Conservation (phyloP, 2,797 vertebrate genomes). For the Sebastes trivittatus region DNA sequence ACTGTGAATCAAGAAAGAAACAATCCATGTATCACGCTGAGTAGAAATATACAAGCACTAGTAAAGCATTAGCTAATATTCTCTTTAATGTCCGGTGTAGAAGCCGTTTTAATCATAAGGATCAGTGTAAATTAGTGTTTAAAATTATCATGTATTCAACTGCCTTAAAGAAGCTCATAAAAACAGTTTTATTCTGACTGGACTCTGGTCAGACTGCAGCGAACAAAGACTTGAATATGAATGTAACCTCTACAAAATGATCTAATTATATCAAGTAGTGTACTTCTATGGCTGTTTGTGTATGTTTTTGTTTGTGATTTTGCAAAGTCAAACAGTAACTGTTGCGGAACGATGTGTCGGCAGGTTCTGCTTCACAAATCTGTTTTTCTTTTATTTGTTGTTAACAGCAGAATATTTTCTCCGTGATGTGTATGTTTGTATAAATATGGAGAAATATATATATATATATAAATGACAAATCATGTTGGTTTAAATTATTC, state of each 20-base stretch:
- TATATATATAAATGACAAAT: conserved; percentile 38
- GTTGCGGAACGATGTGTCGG: conserved; percentile 27
- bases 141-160: conserved; percentile 64
- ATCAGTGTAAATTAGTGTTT: conserved; percentile 58
- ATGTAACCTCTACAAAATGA: conserved; percentile 72
- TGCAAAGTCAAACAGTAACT: conserved; percentile 44
- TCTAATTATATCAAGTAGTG: conserved; percentile 37
- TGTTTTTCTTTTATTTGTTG: conserved; percentile 49
- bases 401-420: conserved; percentile 59
- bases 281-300: conserved; percentile 47
- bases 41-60: conserved; percentile 64
- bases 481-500: conserved; percentile 53
- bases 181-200: conserved; percentile 37
- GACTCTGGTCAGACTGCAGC: conserved; percentile 53
- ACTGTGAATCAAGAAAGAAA: conserved; percentile 50
- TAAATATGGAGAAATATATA: conserved; percentile 39
- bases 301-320: conserved; percentile 57
- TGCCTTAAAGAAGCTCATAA: conserved; percentile 78
- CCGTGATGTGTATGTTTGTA: conserved; percentile 75
- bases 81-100: conserved; percentile 73
- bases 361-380: conserved; percentile 39
- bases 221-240: conserved; percentile 74
- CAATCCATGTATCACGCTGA: conserved; percentile 43
- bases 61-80: conserved; percentile 70
- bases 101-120: conserved; percentile 61